Evolutionary conservation across 2,888 invertebrate species (phyloP), one percentile per base, ranked within the genome.

Genomic region (Nomada goodeniana): DNA sequence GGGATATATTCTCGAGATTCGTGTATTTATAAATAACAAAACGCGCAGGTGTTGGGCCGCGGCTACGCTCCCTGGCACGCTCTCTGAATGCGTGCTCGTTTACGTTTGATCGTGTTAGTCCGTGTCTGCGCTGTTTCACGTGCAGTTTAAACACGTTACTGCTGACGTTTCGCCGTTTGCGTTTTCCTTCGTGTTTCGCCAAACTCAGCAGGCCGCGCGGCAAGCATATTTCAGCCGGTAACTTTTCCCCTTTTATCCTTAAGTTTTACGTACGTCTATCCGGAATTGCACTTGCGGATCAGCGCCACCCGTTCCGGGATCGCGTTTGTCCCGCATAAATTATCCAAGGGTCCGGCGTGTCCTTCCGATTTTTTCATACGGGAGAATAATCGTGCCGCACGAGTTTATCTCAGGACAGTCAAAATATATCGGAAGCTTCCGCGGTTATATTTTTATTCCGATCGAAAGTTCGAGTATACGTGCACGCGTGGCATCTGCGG

Each of bases 141-240:
- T 47, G 47, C 59, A 67, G 60, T 70, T 70, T 70, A 70, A 70
- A 70, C 60, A 50, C 5, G 60, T 60, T 70, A 50, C n/a, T 50
- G 70, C 60, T 50, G 70, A 70, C 50, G 70, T 70, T 60, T 60
- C 70, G 15, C 60, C 60, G 36, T 26, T n/a, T 57, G 47, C 42
- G 57, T 55, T 64, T 69, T 64, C 50, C 53, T 53, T 29, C n/a
- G 52, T 42, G 53, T 60, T 53, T 53, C 69, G 23, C 55, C 15
- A 53, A 52, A 60, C 71, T 29, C 71, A n/a, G 57, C 65, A 23
- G 13, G 69, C 60, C 29, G 13, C 47, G 50, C 60, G 70, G 36
- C 47, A 47, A 70, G 59, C 70, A n/a, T 60, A 70, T 70, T 42
- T 50, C 60, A 29, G 7, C 13, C 70, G 59, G 20, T 70, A 70